Evolutionary conservation across 1,140 invertebrate genomes (phyloP).

Genomic region (Halesus radiatus): DNA sequence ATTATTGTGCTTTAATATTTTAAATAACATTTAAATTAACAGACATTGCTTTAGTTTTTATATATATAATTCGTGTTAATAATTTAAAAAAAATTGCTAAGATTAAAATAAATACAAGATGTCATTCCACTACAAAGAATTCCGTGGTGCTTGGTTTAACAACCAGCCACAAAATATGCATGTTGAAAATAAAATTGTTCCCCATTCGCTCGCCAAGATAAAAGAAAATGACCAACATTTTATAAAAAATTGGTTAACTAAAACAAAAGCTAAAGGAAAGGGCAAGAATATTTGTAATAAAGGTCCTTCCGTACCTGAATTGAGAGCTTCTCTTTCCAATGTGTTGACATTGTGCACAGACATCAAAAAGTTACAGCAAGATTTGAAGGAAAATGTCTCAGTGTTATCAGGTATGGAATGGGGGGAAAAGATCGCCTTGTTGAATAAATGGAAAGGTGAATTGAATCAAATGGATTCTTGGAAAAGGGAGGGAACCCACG

Average conservation of each 20-base stretch:
- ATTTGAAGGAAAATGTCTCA: constrained; percentile 65
- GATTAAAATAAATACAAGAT: background rate
- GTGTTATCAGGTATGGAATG: constrained; percentile 69
- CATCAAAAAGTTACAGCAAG: constrained; percentile 64
- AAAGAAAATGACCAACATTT: constrained; percentile 60
- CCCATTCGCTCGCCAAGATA: constrained; percentile 1
- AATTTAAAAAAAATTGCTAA: background rate
- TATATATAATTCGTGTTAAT: background rate
- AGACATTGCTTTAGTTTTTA: constrained; percentile 15
- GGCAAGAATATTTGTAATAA: constrained; percentile 16
- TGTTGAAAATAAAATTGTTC: background rate
- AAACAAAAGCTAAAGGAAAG: constrained; percentile 47
- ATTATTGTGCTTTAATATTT: constrained; percentile 31
- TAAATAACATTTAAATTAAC: constrained; percentile 16
- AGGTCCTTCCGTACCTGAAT: constrained; percentile 59
- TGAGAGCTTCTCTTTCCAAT: constrained; percentile 61
- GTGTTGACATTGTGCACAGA: constrained; percentile 63
- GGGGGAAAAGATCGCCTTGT: constrained; percentile 66
- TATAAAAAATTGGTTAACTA: constrained; percentile 59
- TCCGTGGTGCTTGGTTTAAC: background rate
- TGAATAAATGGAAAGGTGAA: constrained; percentile 66
- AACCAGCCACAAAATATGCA: background rate
- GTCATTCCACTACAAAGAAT: constrained; percentile 19
- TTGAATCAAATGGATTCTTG: constrained; percentile 61
- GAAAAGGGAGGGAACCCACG: constrained; percentile 65